Conservation (phyloP, 1,140 invertebrate genomes). For the Brachionus asplanchnoidis region DNA sequence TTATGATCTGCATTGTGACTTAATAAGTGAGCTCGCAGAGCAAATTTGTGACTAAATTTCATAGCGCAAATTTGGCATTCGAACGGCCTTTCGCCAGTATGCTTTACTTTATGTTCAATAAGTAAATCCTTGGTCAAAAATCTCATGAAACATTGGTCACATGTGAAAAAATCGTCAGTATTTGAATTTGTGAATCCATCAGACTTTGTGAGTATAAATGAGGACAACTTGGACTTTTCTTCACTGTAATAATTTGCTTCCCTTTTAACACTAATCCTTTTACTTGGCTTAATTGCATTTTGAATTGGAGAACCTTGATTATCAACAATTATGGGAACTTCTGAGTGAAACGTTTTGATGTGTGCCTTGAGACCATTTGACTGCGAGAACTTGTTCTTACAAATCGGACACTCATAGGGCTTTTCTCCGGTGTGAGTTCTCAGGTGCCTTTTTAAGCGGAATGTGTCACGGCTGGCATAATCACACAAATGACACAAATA, state of each 20-base stretch:
- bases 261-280: background rate
- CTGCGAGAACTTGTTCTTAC: constrained; percentile 79
- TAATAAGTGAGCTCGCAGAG: background rate
- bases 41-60: constrained; percentile 51
- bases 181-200: background rate
- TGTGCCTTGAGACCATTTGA: constrained; percentile 80
- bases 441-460: constrained; percentile 84
- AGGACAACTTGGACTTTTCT: background rate
- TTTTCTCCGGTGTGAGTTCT: constrained; percentile 88
- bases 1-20: constrained; percentile 13
- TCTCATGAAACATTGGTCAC: constrained; percentile 29
- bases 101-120: constrained; percentile 65
- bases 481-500: constrained; percentile 82
- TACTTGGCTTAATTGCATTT: background rate
- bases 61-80: constrained; percentile 80
- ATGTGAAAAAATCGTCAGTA: background rate
- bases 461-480: constrained; percentile 93
- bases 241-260: background rate
- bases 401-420: constrained; percentile 83
- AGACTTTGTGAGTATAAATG: background rate
- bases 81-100: constrained; percentile 93
- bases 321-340: constrained; percentile 53
- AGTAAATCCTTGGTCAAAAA: constrained; percentile 45
- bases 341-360: constrained; percentile 78
- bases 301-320: background rate